Percentiles rank a stretch among this genome's conserved stretches.
Evolutionary conservation across 2,888 invertebrate species (phyloP).

Genomic region (Coenonympha glycerion): DNA sequence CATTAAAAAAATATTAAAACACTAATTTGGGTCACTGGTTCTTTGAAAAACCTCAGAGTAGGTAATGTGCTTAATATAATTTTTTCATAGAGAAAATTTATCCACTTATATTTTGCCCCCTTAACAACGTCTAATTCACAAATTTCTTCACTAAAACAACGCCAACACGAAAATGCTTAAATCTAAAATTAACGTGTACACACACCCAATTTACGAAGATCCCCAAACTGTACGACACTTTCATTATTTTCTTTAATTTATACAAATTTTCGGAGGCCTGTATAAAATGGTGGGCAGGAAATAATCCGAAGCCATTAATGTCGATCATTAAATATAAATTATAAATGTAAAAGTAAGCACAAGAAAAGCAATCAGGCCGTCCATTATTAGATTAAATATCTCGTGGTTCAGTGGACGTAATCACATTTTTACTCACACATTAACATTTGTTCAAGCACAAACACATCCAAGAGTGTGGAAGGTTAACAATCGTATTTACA

Average conservation of each 20-base stretch:
- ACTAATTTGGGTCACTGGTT: too few relatives aligned
- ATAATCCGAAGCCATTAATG: slow-evolving; percentile 70
- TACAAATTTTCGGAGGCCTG: slow-evolving; percentile 40
- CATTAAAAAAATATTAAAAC: too few relatives aligned
- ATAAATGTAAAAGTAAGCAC: slow-evolving; percentile 72
- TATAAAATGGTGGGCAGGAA: slow-evolving; percentile 41
- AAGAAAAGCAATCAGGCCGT: slow-evolving; percentile 68
- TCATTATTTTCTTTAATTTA: slow-evolving; percentile 20
- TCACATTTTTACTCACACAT: slow-evolving; percentile 27
- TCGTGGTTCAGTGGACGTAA: slow-evolving; percentile 42
- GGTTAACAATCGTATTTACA: too few relatives aligned
- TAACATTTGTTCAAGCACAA: slow-evolving; percentile 7
- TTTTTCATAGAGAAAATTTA: neutral
- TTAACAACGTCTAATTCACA: slow-evolving; percentile 53
- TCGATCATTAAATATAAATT: slow-evolving; percentile 75
- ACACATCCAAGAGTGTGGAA: too few relatives aligned
- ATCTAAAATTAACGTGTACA: slow-evolving; percentile 72
- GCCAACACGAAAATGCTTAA: slow-evolving; percentile 67
- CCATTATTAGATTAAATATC: slow-evolving; percentile 70
- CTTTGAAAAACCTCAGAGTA: too few relatives aligned
- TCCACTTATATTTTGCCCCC: slow-evolving; percentile 47
- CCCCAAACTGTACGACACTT: slow-evolving; percentile 21
- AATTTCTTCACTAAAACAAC: slow-evolving; percentile 65
- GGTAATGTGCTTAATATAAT: too few relatives aligned
- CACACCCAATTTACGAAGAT: slow-evolving; percentile 41